These are phyloP conservation scores for Tetranychus urticae DNA, from an alignment of 1,140 invertebrate species.

Conservation along the genomic window DNA sequence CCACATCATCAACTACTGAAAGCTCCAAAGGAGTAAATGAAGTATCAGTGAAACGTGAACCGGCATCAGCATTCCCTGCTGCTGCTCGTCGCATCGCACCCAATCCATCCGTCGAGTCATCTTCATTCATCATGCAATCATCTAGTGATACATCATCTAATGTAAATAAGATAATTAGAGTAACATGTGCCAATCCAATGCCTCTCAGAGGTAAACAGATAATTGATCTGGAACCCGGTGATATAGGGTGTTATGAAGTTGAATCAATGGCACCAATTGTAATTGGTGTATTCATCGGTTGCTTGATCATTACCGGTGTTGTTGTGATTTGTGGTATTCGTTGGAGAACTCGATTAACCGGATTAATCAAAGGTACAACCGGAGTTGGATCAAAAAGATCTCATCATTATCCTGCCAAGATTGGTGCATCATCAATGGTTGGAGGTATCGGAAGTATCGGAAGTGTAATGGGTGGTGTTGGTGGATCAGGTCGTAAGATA, in stretches of 20 bases:
- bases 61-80: background rate
- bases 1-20: background rate
- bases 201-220: background rate
- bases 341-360: background rate
- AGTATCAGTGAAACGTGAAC: background rate
- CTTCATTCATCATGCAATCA: background rate
- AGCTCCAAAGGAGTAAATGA: too few relatives aligned
- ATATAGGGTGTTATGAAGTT: background rate
- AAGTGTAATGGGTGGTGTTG: background rate
- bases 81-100: too few relatives aligned
- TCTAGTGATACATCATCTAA: background rate
- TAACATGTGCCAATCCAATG: background rate
- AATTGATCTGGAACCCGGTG: background rate
- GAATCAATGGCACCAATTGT: background rate
- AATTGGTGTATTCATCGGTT: background rate
- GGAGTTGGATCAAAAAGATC: background rate
- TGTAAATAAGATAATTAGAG: background rate
- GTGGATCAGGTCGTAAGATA: background rate
- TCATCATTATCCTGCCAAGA: too few relatives aligned
- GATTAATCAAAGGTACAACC: background rate
- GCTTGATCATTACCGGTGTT: background rate
- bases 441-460: background rate
- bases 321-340: background rate
- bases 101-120: background rate
- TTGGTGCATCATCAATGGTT: too few relatives aligned